A percentile compares a stretch with the other conserved stretches of the same genome.
These are phyloP conservation scores for Stenolophus ochropezus DNA, from an alignment of 2,888 invertebrate genomes.

Conservation along the genomic window DNA sequence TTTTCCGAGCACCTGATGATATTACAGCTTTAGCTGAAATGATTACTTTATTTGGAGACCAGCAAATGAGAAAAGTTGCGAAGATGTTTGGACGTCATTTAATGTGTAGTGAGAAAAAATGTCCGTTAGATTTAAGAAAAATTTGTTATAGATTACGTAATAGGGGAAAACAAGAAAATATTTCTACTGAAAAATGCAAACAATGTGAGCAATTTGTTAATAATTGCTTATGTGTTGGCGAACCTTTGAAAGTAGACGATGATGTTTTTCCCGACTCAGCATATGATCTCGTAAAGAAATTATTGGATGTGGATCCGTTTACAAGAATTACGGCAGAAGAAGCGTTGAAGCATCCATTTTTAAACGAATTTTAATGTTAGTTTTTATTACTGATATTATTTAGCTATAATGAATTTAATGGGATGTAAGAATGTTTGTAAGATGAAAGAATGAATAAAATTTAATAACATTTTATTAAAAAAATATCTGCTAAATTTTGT, in stretches of 20 bases:
- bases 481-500: no score
- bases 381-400: not conserved
- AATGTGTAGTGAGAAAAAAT: slow-evolving; percentile 74
- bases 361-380: slow-evolving; percentile 68
- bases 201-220: slow-evolving; percentile 71
- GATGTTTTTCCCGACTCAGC: slow-evolving; percentile 80
- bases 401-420: not conserved
- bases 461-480: slow-evolving; percentile 8
- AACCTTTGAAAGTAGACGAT: slow-evolving; percentile 62
- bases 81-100: slow-evolving; percentile 78
- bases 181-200: slow-evolving; percentile 66
- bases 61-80: slow-evolving; percentile 81
- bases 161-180: slow-evolving; percentile 65
- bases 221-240: slow-evolving; percentile 71
- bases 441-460: slow-evolving; percentile 27
- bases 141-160: slow-evolving; percentile 72
- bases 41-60: slow-evolving; percentile 85
- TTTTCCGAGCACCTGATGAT: slow-evolving; percentile 89
- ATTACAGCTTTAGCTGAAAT: slow-evolving; percentile 88
- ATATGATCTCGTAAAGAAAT: slow-evolving; percentile 81
- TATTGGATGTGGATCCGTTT: slow-evolving; percentile 88
- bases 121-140: slow-evolving; percentile 73
- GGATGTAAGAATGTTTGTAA: slow-evolving; percentile 16
- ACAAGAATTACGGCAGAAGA: slow-evolving; percentile 83
- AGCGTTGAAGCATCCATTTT: slow-evolving; percentile 86